These are phyloP conservation scores for Drosophila ercepeae DNA, from an alignment of 1,140 invertebrate genomes.

Conservation along the genomic window DNA sequence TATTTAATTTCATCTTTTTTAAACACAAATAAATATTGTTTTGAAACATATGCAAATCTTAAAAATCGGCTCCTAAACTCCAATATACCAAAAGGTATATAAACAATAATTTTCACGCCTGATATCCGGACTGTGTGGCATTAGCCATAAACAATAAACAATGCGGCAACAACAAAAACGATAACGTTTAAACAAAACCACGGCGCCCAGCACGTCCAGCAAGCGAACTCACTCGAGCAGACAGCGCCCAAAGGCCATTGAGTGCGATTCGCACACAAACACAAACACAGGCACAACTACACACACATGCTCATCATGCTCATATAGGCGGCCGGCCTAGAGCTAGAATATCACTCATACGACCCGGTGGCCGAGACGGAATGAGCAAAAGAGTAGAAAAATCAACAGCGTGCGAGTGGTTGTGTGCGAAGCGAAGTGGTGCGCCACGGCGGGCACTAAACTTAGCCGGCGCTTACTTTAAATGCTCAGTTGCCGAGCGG, in stretches of 20 bases:
- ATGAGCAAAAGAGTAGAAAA: conserved; percentile 73
- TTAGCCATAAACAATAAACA: conserved; percentile 75
- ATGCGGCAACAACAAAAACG: conserved; percentile 73
- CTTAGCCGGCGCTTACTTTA: conserved; percentile 72
- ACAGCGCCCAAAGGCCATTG: conserved; percentile 71
- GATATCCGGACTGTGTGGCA: conserved; percentile 31
- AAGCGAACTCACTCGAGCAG: conserved; percentile 68
- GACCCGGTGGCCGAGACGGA: conserved; percentile 48
- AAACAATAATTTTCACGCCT: conserved; percentile 23
- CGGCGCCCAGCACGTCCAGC: conserved; percentile 71
- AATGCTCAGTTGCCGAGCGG: conserved; percentile 79
- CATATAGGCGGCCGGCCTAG: background rate
- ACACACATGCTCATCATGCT: background rate
- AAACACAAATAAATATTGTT: no score
- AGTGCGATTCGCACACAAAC: conserved; percentile 50
- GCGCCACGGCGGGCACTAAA: conserved; percentile 57
- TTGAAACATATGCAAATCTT: background rate
- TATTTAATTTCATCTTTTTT: no score
- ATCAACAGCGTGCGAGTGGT: conserved; percentile 28
- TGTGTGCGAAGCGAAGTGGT: conserved; percentile 26
- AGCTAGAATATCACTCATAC: conserved; percentile 77
- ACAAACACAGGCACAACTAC: conserved; percentile 16
- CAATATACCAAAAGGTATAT: conserved; percentile 38
- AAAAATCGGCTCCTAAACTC: background rate
- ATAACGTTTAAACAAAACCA: conserved; percentile 79